Percentiles rank a stretch among this genome's conserved stretches.
Conservation (phyloP, 2,113 vertebrate species). For the Orthochromis indermauri region DNA sequence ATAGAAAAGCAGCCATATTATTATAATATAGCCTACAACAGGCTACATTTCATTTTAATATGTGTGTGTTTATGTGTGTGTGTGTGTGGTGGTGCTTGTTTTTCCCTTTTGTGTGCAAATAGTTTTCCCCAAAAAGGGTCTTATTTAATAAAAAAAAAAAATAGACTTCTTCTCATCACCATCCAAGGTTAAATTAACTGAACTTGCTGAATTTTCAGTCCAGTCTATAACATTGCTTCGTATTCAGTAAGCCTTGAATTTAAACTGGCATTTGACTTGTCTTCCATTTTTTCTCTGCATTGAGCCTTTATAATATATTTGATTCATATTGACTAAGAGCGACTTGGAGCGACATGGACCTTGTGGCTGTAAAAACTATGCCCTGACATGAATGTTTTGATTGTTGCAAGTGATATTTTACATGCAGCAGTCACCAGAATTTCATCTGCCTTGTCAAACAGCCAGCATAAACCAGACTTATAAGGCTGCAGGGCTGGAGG, state of each 20-base stretch:
- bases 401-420: conserved; percentile 17
- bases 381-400: conserved; percentile 31
- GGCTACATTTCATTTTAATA: neutral
- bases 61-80: neutral
- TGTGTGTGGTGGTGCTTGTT: neutral
- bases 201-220: neutral
- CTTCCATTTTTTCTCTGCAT: neutral
- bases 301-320: neutral
- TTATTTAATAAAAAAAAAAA: neutral
- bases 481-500: neutral
- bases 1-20: neutral
- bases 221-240: neutral
- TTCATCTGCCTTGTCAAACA: conserved; percentile 24
- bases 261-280: neutral
- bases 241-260: neutral
- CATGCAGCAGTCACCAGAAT: conserved; percentile 13
- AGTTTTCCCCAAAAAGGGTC: neutral
- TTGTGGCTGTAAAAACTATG: neutral
- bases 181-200: neutral
- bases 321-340: neutral
- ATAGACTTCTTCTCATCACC: neutral
- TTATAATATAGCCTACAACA: neutral
- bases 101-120: neutral
- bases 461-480: neutral
- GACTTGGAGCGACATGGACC: neutral